Conservation (phyloP, 2,113 vertebrate species). For the Scortum barcoo region DNA sequence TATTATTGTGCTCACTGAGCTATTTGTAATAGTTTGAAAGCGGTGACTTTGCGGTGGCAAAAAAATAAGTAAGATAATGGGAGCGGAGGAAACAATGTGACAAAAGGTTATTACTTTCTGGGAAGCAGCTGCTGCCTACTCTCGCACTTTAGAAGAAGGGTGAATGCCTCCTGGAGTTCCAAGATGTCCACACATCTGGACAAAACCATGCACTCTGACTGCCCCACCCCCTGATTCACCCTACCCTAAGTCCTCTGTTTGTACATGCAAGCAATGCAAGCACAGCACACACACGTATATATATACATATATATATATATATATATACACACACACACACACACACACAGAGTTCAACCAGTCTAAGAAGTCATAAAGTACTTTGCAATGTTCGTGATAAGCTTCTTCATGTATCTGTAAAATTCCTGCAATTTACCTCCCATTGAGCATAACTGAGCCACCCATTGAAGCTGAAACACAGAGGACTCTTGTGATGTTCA, state of each 20-base stretch:
- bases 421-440: neutral
- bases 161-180: constrained; percentile 71
- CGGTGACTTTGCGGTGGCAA: constrained; percentile 62
- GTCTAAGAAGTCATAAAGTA: neutral
- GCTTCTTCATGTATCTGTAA: neutral
- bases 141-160: constrained; percentile 64
- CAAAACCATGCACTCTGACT: constrained; percentile 32
- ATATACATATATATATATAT: neutral
- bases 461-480: neutral
- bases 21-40: constrained; percentile 61
- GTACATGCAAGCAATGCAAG: too few species aligned
- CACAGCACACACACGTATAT: too few species aligned
- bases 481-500: neutral
- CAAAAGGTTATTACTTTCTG: constrained; percentile 72
- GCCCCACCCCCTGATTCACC: neutral
- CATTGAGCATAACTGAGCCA: neutral
- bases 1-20: constrained; percentile 40
- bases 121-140: constrained; percentile 64
- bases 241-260: neutral
- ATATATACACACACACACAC: neutral
- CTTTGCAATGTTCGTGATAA: neutral
- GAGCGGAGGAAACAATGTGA: constrained; percentile 56
- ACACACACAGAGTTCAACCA: neutral
- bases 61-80: constrained; percentile 46
- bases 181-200: constrained; percentile 83